Evolutionary conservation across 2,888 invertebrate genomes (phyloP), one percentile per base, ranked within the genome.

Genomic region (Physocephala rufipes): DNA sequence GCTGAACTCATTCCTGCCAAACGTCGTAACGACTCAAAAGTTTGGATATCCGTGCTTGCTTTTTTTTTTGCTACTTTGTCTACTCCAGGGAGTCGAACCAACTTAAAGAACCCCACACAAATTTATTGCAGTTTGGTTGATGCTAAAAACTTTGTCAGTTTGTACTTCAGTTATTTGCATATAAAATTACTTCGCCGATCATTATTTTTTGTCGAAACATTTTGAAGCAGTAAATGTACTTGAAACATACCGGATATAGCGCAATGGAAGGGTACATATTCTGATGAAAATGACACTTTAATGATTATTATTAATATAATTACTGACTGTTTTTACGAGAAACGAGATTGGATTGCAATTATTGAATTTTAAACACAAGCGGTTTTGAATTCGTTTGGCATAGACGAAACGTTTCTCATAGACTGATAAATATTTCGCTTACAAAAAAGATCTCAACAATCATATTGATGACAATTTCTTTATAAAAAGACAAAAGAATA

Each of bases 101-200:
- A 7, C 21, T 12, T 7, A 49, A 7, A 3, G 26, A 12, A 15
- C 26, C 24, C 16, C 28, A 9, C 15, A 43, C 55, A 24, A 24
- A 21, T 9, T 36, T 45, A 59, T 49, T 55, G 68, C 43, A 63
- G 53, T 72, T 69, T 68, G 21, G 58, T 26, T 59, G 67, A 66
- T 66, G 69, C 63, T 67, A 26, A 63, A 70, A 73, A 73, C 65
- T 70, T 73, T 73, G 70, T 70, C 70, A 43, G 61, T 72, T 66
- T 65, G 62, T 58, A 59, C 61, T 43, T 68, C 47, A 55, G 65
- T 64, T 66, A 70, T 72, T 72, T 72, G 70, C 72, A 72, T 72
- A 59, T 43, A 24, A 59, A 49, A 36, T 70, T 65, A 58, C 59
- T 21, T 67, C 63, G 51, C 45, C 47, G 15, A n/a, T 55, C 47